Conservation (phyloP, 1,140 invertebrate species). For the Drosophila hydei region DNA sequence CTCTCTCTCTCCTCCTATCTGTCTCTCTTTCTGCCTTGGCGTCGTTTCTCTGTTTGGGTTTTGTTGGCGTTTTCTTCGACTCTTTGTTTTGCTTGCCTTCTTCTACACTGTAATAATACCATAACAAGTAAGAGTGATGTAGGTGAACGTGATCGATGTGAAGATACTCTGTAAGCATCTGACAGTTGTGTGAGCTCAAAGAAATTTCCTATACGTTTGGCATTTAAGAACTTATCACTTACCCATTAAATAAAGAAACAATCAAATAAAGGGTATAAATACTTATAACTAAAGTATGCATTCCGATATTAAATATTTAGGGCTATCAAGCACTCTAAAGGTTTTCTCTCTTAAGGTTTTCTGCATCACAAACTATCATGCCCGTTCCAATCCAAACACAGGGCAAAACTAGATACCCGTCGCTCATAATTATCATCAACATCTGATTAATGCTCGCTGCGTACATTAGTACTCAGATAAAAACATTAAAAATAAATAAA, state of each 20-base stretch:
- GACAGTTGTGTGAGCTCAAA: too few relatives aligned
- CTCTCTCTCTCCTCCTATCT: slow-evolving; percentile 4
- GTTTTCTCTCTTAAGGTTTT: too few relatives aligned
- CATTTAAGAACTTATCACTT: too few relatives aligned
- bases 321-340: too few relatives aligned
- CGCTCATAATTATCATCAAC: slow-evolving; percentile 39
- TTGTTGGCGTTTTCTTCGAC: slow-evolving; percentile 43
- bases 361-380: too few relatives aligned
- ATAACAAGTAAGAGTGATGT: slow-evolving; percentile 13
- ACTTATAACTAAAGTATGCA: too few relatives aligned
- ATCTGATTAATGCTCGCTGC: slow-evolving; percentile 17
- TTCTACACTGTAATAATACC: slow-evolving; percentile 63
- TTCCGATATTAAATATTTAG: too few relatives aligned
- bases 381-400: neutral
- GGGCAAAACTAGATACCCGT: slow-evolving; percentile 29
- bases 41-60: slow-evolving; percentile 39
- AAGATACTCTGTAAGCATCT: neutral
- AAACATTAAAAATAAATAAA: slow-evolving; percentile 18
- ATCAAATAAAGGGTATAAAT: too few relatives aligned
- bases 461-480: slow-evolving; percentile 23
- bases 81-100: slow-evolving; percentile 77
- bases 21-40: slow-evolving; percentile 21
- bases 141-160: neutral
- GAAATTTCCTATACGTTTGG: neutral
- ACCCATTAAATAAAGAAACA: too few relatives aligned